Percentiles rank a stretch among this genome's conserved stretches.
phyloP scores from a whole-genome alignment of 2,113 vertebrate genomes.

The Ranitomeya variabilis region DNA sequence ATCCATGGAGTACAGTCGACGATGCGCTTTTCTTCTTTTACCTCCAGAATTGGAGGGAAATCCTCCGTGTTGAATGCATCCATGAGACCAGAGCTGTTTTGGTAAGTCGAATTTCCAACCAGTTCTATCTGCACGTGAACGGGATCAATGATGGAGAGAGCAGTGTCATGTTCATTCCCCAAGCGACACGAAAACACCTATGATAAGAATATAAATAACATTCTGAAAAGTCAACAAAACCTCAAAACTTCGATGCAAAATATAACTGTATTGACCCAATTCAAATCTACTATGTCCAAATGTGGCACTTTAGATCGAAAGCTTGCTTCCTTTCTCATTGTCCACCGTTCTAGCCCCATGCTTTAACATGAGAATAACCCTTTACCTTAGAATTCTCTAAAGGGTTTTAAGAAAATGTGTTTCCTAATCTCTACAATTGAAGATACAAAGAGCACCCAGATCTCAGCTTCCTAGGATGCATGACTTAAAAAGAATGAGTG shows the following conservation, averaged over 20 bases:
- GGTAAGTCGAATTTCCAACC: slow-evolving; percentile 89
- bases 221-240: background rate
- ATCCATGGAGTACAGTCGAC: background rate
- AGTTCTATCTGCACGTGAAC: slow-evolving; percentile 94
- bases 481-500: no score
- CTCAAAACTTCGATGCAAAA: background rate
- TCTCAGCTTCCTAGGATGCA: background rate
- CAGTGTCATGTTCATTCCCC: slow-evolving; percentile 92
- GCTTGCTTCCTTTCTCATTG: no score
- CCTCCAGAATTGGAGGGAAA: slow-evolving; percentile 93
- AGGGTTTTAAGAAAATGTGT: no score
- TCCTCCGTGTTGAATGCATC: slow-evolving; percentile 96
- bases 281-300: no score
- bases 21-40: slow-evolving; percentile 61
- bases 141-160: slow-evolving; percentile 94
- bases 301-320: no score
- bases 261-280: no score
- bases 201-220: slow-evolving; percentile 1
- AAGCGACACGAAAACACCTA: slow-evolving; percentile 96
- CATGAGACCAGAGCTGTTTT: slow-evolving; percentile 88
- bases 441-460: background rate
- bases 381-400: no score
- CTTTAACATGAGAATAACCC: no score
- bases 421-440: no score
- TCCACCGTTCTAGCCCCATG: no score